These are phyloP conservation scores for Turritopsis rubra DNA, from an alignment of 30 jellyfish, hydroid and myxozoan genomes.

Conservation along the genomic window DNA sequence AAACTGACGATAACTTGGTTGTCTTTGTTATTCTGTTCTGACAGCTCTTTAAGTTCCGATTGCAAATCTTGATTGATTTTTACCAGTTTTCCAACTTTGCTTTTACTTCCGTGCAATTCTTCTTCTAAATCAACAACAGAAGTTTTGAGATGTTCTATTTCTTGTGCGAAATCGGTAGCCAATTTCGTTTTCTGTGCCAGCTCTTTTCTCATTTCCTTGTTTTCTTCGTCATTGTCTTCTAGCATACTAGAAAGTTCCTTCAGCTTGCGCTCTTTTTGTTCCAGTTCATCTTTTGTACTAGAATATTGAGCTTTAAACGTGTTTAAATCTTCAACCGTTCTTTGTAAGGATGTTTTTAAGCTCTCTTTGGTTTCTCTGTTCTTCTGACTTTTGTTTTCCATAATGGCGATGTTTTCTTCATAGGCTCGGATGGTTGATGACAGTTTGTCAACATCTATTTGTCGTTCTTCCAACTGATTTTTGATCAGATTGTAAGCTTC, in stretches of 20 bases:
- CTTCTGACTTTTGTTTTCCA: neutral
- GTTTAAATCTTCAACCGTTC: neutral
- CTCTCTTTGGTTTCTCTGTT: neutral
- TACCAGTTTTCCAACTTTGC: neutral
- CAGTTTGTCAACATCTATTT: neutral
- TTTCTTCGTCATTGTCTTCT: neutral
- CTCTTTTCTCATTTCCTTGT: neutral
- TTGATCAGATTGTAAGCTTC: conserved; percentile 16
- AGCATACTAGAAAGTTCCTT: neutral
- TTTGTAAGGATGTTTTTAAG: neutral
- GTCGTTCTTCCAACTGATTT: conserved; percentile 4
- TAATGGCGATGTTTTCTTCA: conserved; percentile 1
- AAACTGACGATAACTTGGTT: neutral
- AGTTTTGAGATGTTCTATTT: neutral
- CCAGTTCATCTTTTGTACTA: neutral
- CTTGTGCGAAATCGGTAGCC: neutral
- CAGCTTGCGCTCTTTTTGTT: conserved; percentile 2
- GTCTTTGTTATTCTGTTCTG: neutral
- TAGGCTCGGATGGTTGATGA: neutral
- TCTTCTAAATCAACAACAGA: neutral
- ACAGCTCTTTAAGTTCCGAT: neutral
- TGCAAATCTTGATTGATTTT: conserved; percentile 5
- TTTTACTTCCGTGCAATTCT: neutral
- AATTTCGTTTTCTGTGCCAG: neutral
- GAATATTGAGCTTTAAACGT: neutral